Base-by-base conservation (phyloP, 2,888 invertebrate species). In the Cryptocheilus praepositus region DNA sequence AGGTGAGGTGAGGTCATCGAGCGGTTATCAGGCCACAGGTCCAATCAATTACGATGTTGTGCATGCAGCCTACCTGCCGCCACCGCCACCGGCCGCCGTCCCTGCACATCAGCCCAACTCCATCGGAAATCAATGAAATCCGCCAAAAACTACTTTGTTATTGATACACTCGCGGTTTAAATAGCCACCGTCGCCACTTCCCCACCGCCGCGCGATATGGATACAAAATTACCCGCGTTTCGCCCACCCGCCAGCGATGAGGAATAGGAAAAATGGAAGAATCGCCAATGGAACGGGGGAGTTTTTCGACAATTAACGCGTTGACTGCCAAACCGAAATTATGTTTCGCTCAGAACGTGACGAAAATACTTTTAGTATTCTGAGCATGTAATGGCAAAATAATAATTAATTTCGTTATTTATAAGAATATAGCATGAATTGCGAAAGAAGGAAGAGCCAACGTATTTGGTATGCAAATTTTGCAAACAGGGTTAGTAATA, bases 91-190 rank as follows among this genome's bases (percentile, higher is more conserved):
- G 60, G 36, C 36, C 51, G 61, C 55, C 77, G 64, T 70, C 64
- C 74, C 73, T 71, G 74, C 76, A 76, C 79, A 80, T 83, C 79
- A 72, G 77, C 77, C 81, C 82, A 77, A 78, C 81, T 79, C 81
- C 74, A 86, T 86, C 81, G 86, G 81, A 86, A 86, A 86, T 86
- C 86, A 85, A 86, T 86, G 83, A 83, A 83, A 85, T 81, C 81
- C 77, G 75, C 81, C 83, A 77, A 83, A 85, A 85, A 83, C 81
- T 79, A 80, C 81, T 84, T 76, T 74, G 81, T 86, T 86, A 86
- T 85, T 85, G 84, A 86, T 86, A 84, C 77, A 80, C 74, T 11
- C 75, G 77, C 72, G 83, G 82, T 85, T 86, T 81, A 84, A 86
- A 86, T 83, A 81, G 80, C 81, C 4, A 81, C 69, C 63, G 68